Evolutionary conservation across 2,797 vertebrate genomes (phyloP), one percentile per base, ranked within the genome.

Genomic region (Eutrigla gurnardus): DNA sequence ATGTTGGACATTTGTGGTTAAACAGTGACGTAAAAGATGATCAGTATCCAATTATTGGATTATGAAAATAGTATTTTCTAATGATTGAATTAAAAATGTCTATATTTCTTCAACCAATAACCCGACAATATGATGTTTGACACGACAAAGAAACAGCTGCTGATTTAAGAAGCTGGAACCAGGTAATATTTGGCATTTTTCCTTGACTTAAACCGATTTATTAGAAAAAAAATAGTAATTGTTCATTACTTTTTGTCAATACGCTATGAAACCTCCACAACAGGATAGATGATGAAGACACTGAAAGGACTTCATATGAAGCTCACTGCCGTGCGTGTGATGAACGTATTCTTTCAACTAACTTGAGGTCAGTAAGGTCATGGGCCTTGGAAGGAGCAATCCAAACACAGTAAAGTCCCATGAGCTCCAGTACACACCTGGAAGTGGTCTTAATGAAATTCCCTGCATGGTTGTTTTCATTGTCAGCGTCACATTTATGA

Each of bases 381-480:
- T 1, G 32, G 33, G 55, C 46, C 54, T 66, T 35, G 14, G 35
- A 35, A 33, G 7, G 36, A 39, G 12, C 12, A 18, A 32, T 32
- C 9, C 15, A 35, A 53, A 82, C 39, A 11, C 55, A 11, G 42
- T 50, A 13, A 14, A 25, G 5, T 45, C 66, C 25, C 10, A 11
- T 62, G 42, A 80, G 55, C 47, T 47, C 25, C 25, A 25, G 25
- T 25, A 14, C 39, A 62, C 13, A 33, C 55, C 54, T n/a, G 49
- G 55, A 76, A 71, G 25, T 40, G 49, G 40, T 62, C 65, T 50
- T 69, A 66, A 70, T 39, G 36, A 67, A 84, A 83, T 70, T 50
- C 46, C 33, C 57, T 47, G n/a, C 53, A 50, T 36, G 35, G 39
- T 18, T 85, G 78, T 84, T 84, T 70, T 80, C 54, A 45, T 50